Conservation (phyloP, 1,140 invertebrate genomes). For the Drosophila oshimai region DNA sequence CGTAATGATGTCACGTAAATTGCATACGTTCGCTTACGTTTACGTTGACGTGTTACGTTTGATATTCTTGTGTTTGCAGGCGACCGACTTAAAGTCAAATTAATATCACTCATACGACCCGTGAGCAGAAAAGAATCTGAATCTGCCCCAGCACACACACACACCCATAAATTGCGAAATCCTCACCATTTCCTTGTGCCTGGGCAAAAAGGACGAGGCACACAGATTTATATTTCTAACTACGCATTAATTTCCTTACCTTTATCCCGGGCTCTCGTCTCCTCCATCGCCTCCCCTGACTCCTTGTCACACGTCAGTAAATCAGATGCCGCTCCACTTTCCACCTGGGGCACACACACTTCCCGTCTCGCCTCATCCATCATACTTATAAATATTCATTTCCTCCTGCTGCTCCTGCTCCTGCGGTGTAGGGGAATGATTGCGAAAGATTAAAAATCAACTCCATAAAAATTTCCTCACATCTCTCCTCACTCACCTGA, state of each 20-base stretch:
- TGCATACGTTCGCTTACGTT: conserved; percentile 74
- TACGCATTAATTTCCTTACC: conserved; percentile 81
- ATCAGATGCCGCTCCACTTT: conserved; percentile 46
- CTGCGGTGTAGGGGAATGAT: conserved; percentile 50
- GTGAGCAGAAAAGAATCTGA: conserved; percentile 22
- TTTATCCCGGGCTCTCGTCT: conserved; percentile 56
- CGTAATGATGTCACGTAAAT: conserved; percentile 82
- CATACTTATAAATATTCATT: conserved; percentile 83
- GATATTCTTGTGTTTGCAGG: conserved; percentile 15
- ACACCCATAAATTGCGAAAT: conserved; percentile 71
- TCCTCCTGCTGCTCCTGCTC: conserved; percentile 38
- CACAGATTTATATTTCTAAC: conserved; percentile 80
- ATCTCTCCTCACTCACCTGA: conserved; percentile 28
- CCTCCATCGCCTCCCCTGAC: conserved; percentile 18
- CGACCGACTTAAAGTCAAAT: conserved; percentile 71
- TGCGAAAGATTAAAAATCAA: conserved; percentile 82
- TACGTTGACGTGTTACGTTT: conserved; percentile 73
- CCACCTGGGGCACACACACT: conserved; percentile 2
- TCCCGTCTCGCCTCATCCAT: conserved; percentile 72
- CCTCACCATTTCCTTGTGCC: conserved; percentile 54
- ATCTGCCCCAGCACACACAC: conserved; percentile 8
- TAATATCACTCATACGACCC: conserved; percentile 77
- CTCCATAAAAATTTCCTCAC: conserved; percentile 62
- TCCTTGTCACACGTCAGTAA: conserved; percentile 75
- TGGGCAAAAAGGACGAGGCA: conserved; percentile 8